Evolutionary conservation across 1,140 invertebrate species (phyloP), one percentile per base, ranked within the genome.

Genomic region (Pseudomyrmex cubaensis): DNA sequence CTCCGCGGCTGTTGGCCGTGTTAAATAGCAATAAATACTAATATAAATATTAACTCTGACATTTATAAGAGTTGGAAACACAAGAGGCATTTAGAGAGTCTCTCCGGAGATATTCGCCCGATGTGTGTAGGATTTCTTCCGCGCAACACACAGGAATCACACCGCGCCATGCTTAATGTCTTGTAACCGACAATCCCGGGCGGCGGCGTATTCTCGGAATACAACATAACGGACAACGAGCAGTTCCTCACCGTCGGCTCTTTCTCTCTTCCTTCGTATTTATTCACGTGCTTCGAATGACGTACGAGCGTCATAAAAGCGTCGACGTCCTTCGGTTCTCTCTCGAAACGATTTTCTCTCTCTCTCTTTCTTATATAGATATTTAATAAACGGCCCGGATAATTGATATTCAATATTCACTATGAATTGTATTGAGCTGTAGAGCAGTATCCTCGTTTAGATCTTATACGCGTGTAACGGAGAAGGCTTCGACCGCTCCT

Each of bases 391-490:
- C 56, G 48, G 22, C 54, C 54, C 48, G 10, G 80, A 70, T 76
- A 87, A 87, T 85, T 88, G 87, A 35, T 87, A 85, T 72, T 48
- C 63, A 76, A 57, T 59, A 62, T 85, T 85, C 70, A 50, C 5
- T 5, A 25, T 80, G 82, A 87, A 72, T 87, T 85, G 66, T 62
- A 44, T 2, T 52, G 44, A 61, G 64, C 70, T 73, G 62, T 80
- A 84, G 5, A 35, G 35, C 5, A 7, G 0, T 80, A 48, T 70
- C 35, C 63, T 87, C 63, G 82, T 80, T 35, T 78, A 52, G 69
- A 75, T 61, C 61, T 87, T 87, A 87, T 46, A 48, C 12, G 12
- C 35, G n/a, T 35, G 54, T 17, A 48, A 48, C n/a, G 25, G 17
- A 20, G 59, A 35, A 25, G 3, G n/a, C 35, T 52, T 52, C 57